phyloP scores from a whole-genome alignment of 2,113 vertebrate genomes.

The Odontophorus gujanensis region DNA sequence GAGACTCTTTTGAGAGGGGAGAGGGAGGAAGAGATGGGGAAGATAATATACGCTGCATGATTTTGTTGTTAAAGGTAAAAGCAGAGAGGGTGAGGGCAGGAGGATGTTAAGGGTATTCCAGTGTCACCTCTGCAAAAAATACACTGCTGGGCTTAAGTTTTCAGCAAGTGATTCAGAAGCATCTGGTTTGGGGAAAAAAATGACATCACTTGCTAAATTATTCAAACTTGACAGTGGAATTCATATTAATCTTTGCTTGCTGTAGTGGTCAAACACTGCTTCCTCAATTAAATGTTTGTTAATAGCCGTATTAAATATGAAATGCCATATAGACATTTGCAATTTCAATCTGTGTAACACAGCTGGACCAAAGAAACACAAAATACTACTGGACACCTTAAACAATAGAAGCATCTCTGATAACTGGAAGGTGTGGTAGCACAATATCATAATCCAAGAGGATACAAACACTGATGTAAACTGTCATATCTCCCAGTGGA shows the following conservation, averaged over 20 bases:
- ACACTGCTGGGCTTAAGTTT: not conserved
- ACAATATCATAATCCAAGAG: not conserved
- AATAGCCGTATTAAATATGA: not conserved
- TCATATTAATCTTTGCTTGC: not conserved
- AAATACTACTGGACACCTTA: not conserved
- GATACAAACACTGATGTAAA: not conserved
- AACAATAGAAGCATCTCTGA: not conserved
- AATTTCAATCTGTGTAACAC: not conserved
- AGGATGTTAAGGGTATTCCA: not conserved
- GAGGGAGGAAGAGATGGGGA: not conserved
- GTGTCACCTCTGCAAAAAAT: not conserved
- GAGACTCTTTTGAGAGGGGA: not conserved
- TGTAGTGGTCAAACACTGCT: not conserved
- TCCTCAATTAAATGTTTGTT: not conserved
- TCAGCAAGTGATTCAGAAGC: not conserved
- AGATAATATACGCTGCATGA: not conserved
- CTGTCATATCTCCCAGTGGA: not conserved
- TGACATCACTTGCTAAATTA: not conserved
- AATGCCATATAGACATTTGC: not conserved
- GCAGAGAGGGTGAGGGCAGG: not conserved
- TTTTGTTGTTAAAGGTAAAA: not conserved
- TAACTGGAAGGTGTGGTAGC: not conserved
- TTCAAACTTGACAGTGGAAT: not conserved
- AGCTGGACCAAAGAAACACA: not conserved
- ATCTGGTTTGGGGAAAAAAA: not conserved